Base-by-base conservation (phyloP, 2,797 vertebrate species). In the Ispidina picta region DNA sequence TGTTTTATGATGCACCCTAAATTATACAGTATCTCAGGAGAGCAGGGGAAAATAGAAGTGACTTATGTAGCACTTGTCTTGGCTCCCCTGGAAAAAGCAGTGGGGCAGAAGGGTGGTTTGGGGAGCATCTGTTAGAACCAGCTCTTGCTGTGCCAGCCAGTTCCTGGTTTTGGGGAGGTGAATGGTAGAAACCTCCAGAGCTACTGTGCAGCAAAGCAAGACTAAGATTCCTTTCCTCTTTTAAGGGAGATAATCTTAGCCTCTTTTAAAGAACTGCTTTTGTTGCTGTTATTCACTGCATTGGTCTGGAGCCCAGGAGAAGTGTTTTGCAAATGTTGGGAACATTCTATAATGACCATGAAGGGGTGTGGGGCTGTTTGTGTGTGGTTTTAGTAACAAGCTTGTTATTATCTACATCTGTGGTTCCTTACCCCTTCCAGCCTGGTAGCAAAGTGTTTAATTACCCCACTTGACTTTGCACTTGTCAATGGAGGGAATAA, bases 381-480 rank as follows among this genome's bases (percentile, higher is more conserved):
- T 14, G 12, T 51, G 62, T 1, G 2, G 29, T 37, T 80, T 89
- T 29, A 43, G 21, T 49, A 48, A 39, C 15, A 26, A 52, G 23
- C 7, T 46, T 49, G 15, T 6, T 60, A 5, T 28, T 49, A 10
- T 6, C 25, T n/a, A 6, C 16, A 9, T 37, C 46, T 86, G 58
- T 54, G 17, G 51, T 49, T 51, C 64, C 33, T 82, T 29, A 44
- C 9, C 10, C 8, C 15, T n/a, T 23, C 31, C 48, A n/a, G 4
- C 33, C 12, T 31, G 16, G 7, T 15, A 37, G 48, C n/a, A 52
- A 11, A 80, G 12, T 8, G 48, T 75, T 82, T 49, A 74, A 17
- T 26, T 6, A 18, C 15, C 5, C 2, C 1, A 11, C 13, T 44
- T 18, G 8, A 8, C 10, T 14, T 14, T 19, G 7, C 13, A 6